Evolutionary conservation across 2,113 vertebrate genomes (phyloP), one percentile per base, ranked within the genome.

Genomic region (Xerus inauris): DNA sequence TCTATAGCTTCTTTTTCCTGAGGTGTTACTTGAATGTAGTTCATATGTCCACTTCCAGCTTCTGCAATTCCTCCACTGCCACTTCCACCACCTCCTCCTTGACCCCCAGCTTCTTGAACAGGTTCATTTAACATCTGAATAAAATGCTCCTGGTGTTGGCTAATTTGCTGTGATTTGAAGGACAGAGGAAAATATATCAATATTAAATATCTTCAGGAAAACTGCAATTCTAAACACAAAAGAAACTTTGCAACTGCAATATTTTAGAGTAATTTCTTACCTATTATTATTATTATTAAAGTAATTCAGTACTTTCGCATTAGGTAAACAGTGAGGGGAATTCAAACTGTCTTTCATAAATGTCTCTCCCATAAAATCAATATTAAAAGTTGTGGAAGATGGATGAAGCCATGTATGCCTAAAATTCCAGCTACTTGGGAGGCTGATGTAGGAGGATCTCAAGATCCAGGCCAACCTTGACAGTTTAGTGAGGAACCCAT

Each of bases 1-100:
- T 99, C 99, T 97, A 99, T 99, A 98, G 99, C 99, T 99, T 99
- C 99, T 98, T 99, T 99, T 98, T 99, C 99, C 98, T 99, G 99
- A 97, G 99, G 99, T 30, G 99, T 99, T 98, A 99, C 99, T 99
- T 99, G 99, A 98, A 99, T 99, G 97, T 99, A 99, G 98, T 99
- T 99, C 99, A 99, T 99, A 9, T 99, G 99, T 95, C 98, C 99
- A n/a, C 98, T 99, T 96, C 99, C 98, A 95, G 99, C 95, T 94
- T 99, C 99, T 28, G 98, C 98, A 89, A 96, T 94, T 95, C 97
- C 98, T 95, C 98, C 98, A 92, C 98, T 98, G 32, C 98, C 97
- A 57, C 97, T 95, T 79, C 92, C 95, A 71, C 92, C 94, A 45
- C 99, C 98, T 86, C 99, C 98, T 54, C 95, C 98, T 47, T 99